Evolutionary conservation across 2,888 invertebrate species (phyloP).

Genomic region (Ormia ochracea): DNA sequence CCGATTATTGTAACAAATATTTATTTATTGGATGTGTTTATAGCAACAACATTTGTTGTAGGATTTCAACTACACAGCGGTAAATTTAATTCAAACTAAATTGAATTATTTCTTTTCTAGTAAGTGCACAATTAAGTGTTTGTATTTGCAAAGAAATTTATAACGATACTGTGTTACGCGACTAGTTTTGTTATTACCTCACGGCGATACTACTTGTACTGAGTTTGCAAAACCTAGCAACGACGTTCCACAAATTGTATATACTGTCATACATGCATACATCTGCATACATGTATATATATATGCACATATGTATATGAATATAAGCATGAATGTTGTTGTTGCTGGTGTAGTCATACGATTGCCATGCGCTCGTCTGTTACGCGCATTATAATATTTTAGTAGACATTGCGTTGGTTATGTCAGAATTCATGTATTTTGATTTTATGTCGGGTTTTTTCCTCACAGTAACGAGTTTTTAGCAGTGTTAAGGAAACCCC

Average conservation of each 20-base stretch:
- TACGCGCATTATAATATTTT: constrained; percentile 61
- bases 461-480: constrained; percentile 53
- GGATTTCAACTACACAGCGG: not conserved
- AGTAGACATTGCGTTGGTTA: constrained; percentile 42
- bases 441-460: not conserved
- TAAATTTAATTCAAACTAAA: not conserved
- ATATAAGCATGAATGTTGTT: too few relatives aligned
- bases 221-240: constrained; percentile 73
- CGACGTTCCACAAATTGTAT: constrained; percentile 74
- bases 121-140: constrained; percentile 59
- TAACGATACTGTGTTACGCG: constrained; percentile 26
- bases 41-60: not conserved
- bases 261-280: too few relatives aligned
- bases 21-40: not conserved
- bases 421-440: constrained; percentile 42
- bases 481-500: constrained; percentile 63
- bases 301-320: too few relatives aligned
- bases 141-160: not conserved
- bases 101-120: constrained; percentile 1
- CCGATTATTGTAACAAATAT: not conserved
- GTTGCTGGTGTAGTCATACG: constrained; percentile 73
- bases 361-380: constrained; percentile 68
- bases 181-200: constrained; percentile 64
- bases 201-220: constrained; percentile 73
- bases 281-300: too few relatives aligned